Evolutionary conservation across 1,140 invertebrate species (phyloP).

Genomic region (Drosophila carrolli): DNA sequence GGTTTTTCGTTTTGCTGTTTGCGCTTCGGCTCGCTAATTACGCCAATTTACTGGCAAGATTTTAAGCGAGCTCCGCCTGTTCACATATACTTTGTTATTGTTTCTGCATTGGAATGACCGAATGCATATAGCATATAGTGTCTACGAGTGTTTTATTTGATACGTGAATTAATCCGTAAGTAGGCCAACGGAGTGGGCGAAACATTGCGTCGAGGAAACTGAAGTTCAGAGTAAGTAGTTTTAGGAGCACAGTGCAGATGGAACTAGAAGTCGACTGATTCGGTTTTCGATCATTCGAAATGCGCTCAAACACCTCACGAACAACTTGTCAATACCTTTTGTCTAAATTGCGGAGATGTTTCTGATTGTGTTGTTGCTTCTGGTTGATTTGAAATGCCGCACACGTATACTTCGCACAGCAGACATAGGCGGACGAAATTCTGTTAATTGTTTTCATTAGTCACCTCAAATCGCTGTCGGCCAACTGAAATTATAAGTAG

Average conservation of each 20-base stretch:
- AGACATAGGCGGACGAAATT: conserved; percentile 54
- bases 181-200: conserved; percentile 1
- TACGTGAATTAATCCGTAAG: conserved; percentile 9
- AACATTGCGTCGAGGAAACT: neutral
- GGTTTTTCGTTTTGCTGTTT: conserved; percentile 27
- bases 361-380: conserved; percentile 19
- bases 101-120: conserved; percentile 11
- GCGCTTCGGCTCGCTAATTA: conserved; percentile 61
- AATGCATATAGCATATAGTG: conserved; percentile 1
- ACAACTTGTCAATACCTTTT: conserved; percentile 24
- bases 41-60: conserved; percentile 66
- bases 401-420: conserved; percentile 40
- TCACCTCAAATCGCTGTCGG: conserved; percentile 38
- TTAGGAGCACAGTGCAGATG: neutral
- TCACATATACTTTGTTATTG: conserved; percentile 31
- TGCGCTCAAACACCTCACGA: conserved; percentile 15
- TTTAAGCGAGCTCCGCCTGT: conserved; percentile 40
- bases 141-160: conserved; percentile 13
- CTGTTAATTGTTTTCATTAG: conserved; percentile 74
- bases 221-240: conserved; percentile 20
- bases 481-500: conserved; percentile 9
- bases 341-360: conserved; percentile 23
- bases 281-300: conserved; percentile 4
- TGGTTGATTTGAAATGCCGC: conserved; percentile 46
- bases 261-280: conserved; percentile 4